Base-by-base conservation (phyloP, 2,113 vertebrate species). In the Bucco capensis region DNA sequence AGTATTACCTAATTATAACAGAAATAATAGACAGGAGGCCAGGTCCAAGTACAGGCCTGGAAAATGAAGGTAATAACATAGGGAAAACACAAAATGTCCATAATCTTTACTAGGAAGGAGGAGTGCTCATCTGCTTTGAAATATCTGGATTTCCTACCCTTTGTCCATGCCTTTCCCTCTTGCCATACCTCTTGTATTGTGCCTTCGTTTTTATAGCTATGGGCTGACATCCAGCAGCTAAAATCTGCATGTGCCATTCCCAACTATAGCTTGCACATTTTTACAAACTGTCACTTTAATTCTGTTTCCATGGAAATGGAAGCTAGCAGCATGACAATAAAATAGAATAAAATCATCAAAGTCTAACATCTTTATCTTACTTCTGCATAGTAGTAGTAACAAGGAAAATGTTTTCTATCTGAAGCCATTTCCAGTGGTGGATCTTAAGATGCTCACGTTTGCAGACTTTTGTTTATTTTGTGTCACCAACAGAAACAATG, bases 291-390 rank as follows among this genome's bases (percentile, higher is more conserved):
- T 64, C 21, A 90, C 46, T 74, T 38, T 53, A 46, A 28, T 21
- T 14, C 25, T 70, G 95, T 97, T 95, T 90, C 96, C 96, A 96
- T 96, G 92, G 96, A 90, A 95, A 95, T 81, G 37, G 67, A 90
- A 92, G 57, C 42, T 82, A 93, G 33, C 50, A 77, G 57, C 44
- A 51, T 49, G 60, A 77, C 60, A 73, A 70, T 47, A 83, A 69
- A 89, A 70, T 8, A 38, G n/a, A 25, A 53, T 17, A 60, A 86
- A 92, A 74, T 37, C 9, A 85, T 89, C 60, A 71, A 76, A 89
- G 22, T 31, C 27, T 74, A 86, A 79, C 88, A 80, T 28, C 47
- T 88, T 61, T 83, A 49, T 70, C 47, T 56, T 53, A 46, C 8
- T 53, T 67, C 31, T 64, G 22, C 49, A 90, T 64, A 61, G 44